A percentile compares a stretch with the other conserved stretches of the same genome.
Conservation (phyloP, 2,113 vertebrate genomes). For the Thamnophis sirtalis region DNA sequence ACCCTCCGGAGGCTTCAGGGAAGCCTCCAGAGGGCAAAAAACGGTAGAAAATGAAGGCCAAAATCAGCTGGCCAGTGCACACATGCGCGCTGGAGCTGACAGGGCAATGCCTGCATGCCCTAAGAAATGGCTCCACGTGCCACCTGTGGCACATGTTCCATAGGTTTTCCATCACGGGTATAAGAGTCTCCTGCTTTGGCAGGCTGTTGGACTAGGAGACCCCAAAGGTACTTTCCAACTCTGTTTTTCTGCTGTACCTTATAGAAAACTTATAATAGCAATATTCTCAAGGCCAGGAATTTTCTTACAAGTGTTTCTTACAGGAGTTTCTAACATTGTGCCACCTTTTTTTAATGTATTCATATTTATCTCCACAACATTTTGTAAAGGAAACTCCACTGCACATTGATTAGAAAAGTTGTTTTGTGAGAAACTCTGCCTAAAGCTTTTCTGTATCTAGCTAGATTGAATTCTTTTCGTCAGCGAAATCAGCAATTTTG, state of each 20-base stretch:
- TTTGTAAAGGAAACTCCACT: background rate
- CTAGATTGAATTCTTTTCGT: slow-evolving; percentile 24
- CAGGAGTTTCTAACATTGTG: background rate
- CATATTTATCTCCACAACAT: background rate
- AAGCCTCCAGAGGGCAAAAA: too few species aligned
- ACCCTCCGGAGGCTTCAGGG: too few species aligned
- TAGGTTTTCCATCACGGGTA: too few species aligned
- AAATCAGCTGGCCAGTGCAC: too few species aligned
- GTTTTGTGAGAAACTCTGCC: background rate
- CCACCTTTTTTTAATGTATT: background rate
- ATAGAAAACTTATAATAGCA: background rate
- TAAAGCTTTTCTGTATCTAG: slow-evolving; percentile 6
- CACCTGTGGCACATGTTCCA: too few species aligned
- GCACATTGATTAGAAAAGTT: background rate
- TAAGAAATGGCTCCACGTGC: too few species aligned
- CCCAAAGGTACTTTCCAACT: background rate
- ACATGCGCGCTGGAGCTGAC: too few species aligned
- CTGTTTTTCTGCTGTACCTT: background rate
- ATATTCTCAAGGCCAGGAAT: background rate
- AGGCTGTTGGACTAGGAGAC: background rate
- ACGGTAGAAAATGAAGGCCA: too few species aligned
- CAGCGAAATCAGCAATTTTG: slow-evolving; percentile 34
- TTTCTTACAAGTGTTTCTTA: background rate
- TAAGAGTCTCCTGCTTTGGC: background rate
- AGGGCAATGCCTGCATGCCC: too few species aligned